A percentile compares a stretch with the other conserved stretches of the same genome.
phyloP scores from a whole-genome alignment of 2,888 invertebrate species.

The Nymphalis urticae region DNA sequence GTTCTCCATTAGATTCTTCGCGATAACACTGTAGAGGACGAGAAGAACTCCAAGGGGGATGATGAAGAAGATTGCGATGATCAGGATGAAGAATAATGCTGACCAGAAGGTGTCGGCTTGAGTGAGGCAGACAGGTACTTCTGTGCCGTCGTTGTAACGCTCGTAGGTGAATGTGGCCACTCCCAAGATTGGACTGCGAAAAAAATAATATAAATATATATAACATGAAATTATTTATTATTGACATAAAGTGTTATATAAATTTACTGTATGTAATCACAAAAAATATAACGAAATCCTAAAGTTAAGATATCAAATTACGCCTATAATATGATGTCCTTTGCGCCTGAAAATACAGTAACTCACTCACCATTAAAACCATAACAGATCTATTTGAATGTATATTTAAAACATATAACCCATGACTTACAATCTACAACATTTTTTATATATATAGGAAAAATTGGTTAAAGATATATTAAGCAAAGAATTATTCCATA shows the following conservation, averaged over 20 bases:
- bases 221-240: background rate
- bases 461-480: too few relatives aligned
- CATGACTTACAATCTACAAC: too few relatives aligned
- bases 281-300: background rate
- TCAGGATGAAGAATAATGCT: conserved; percentile 89
- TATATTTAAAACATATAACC: too few relatives aligned
- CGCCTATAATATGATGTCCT: too few relatives aligned
- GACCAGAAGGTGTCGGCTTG: conserved; percentile 89
- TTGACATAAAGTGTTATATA: background rate
- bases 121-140: conserved; percentile 90
- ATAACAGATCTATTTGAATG: too few relatives aligned
- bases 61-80: conserved; percentile 91
- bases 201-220: conserved; percentile 35
- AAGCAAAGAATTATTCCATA: too few relatives aligned
- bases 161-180: conserved; percentile 89
- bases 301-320: too few relatives aligned
- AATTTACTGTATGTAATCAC: background rate
- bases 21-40: conserved; percentile 91
- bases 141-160: conserved; percentile 86
- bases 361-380: too few relatives aligned
- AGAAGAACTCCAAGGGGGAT: conserved; percentile 90
- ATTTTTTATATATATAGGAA: too few relatives aligned
- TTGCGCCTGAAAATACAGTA: too few relatives aligned
- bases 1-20: conserved; percentile 91
- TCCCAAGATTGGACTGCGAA: conserved; percentile 89